Conservation (phyloP, 2,888 invertebrate species). For the Cheilosia vulpina region DNA sequence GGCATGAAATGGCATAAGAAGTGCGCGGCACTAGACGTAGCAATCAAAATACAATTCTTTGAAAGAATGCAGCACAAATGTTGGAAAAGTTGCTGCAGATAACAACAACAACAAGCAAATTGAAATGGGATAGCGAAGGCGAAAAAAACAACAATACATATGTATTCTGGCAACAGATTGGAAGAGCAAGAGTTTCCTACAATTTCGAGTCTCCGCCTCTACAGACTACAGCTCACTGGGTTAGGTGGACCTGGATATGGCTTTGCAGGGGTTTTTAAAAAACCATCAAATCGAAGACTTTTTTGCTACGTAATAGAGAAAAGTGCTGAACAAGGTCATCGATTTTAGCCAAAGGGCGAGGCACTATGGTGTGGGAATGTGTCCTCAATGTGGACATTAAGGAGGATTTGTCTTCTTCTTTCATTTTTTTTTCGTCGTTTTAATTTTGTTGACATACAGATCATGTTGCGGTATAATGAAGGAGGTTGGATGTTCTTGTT, state of each 20-base stretch:
- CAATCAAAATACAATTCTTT: slow-evolving; percentile 67
- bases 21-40: slow-evolving; percentile 36
- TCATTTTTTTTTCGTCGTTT: slow-evolving; percentile 12
- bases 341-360: slow-evolving; percentile 29
- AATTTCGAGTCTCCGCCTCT: slow-evolving; percentile 18
- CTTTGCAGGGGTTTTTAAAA: slow-evolving; percentile 40
- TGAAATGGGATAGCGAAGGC: neutral
- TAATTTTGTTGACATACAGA: slow-evolving; percentile 45
- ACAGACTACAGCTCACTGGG: slow-evolving; percentile 2
- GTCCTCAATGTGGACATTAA: slow-evolving; percentile 55
- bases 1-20: neutral
- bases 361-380: slow-evolving; percentile 1
- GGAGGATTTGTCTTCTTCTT: slow-evolving; percentile 27
- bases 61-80: slow-evolving; percentile 51
- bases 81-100: slow-evolving; percentile 38
- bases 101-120: neutral
- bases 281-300: slow-evolving; percentile 48
- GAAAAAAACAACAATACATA: slow-evolving; percentile 40
- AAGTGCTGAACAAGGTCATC: slow-evolving; percentile 65
- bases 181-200: slow-evolving; percentile 26
- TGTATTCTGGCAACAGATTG: slow-evolving; percentile 67
- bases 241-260: neutral
- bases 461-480: slow-evolving; percentile 27
- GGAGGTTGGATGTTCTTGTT: slow-evolving; percentile 4
- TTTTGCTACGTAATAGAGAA: slow-evolving; percentile 14